Conservation (phyloP, 2,113 vertebrate species). For the Carlito syrichta region DNA sequence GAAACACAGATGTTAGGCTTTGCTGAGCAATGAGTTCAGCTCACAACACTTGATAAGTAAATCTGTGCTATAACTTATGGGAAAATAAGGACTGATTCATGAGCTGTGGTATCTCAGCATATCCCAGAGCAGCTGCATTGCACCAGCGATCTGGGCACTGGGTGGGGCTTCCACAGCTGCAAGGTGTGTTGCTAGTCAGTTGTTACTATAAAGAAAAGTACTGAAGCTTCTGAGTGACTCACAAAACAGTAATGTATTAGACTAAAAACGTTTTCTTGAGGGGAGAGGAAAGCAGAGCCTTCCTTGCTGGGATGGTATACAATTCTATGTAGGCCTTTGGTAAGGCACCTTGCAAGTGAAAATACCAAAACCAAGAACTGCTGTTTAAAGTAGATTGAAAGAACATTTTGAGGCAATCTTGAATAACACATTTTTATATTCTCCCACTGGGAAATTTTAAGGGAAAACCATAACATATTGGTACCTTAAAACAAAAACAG, state of each 20-base stretch:
- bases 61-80: not conserved
- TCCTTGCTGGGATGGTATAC: fast-evolving
- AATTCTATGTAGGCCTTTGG: not conserved
- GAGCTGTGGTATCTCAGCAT: not conserved
- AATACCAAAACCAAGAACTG: not conserved
- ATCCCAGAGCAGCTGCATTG: not conserved
- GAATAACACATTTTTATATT: not conserved
- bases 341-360: not conserved
- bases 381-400: not conserved
- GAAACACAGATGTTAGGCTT: not conserved
- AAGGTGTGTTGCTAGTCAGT: not conserved
- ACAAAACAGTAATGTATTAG: not conserved
- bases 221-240: conserved; percentile 9
- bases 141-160: not conserved
- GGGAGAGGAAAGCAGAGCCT: not conserved
- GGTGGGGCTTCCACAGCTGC: not conserved
- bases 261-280: not conserved
- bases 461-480: not conserved
- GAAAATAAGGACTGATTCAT: not conserved
- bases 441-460: not conserved
- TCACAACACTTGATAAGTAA: not conserved
- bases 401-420: not conserved
- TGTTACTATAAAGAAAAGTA: not conserved
- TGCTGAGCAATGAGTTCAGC: not conserved
- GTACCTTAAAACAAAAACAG: not conserved